Evolutionary conservation across 2,797 vertebrate genomes (phyloP).

Genomic region (Rallus crepitans): DNA sequence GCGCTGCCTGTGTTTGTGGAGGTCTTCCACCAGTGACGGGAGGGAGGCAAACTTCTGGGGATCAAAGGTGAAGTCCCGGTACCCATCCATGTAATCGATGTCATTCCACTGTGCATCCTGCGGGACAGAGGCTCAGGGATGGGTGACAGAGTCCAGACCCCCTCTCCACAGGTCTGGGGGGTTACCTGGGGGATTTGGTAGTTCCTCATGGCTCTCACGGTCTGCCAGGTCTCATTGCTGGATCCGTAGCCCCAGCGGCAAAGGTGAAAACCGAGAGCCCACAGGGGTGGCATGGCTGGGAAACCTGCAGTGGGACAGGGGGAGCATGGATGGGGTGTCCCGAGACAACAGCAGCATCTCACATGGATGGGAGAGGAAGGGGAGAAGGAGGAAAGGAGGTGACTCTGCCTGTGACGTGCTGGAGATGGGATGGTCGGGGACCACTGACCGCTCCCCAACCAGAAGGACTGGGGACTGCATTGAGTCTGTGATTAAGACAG

Average conservation of each 20-base stretch:
- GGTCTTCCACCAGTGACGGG: constrained; percentile 86
- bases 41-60: constrained; percentile 80
- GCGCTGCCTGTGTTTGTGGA: constrained; percentile 86
- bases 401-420: rapidly evolving
- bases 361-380: neutral
- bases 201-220: constrained; percentile 85
- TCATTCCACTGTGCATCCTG: constrained; percentile 94
- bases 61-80: constrained; percentile 87
- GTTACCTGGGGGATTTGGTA: constrained; percentile 88
- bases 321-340: neutral
- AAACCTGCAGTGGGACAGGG: constrained; percentile 50
- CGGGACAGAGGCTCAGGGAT: neutral
- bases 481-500: neutral
- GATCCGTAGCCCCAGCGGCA: constrained; percentile 90
- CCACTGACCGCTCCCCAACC: neutral
- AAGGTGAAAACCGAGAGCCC: constrained; percentile 91
- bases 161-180: neutral
- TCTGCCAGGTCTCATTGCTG: constrained; percentile 85
- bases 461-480: neutral
- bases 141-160: neutral
- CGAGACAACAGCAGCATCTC: neutral
- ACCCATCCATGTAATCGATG: constrained; percentile 90
- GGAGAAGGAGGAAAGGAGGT: neutral
- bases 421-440: neutral
- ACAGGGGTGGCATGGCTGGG: constrained; percentile 89